Conservation (phyloP, 2,797 vertebrate species). For the Paramormyrops hopkinsi region DNA sequence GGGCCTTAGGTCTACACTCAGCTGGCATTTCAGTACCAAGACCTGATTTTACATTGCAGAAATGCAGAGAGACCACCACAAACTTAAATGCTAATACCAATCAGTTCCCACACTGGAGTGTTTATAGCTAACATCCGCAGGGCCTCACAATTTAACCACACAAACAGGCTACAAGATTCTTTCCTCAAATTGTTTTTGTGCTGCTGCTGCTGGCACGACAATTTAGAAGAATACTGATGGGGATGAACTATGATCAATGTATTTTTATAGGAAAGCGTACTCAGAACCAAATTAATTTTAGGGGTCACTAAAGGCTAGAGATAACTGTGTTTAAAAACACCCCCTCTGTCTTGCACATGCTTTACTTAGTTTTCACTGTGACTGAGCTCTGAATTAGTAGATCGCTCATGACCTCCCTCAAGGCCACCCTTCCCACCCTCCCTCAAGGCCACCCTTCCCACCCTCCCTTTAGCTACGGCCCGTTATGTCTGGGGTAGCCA, state of each 20-base stretch:
- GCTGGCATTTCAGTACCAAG: background rate
- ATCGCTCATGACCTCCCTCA: constrained; percentile 21
- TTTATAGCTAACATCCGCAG: background rate
- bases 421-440: constrained; percentile 13
- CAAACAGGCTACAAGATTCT: background rate
- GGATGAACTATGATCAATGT: constrained; percentile 26
- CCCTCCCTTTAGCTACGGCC: constrained; percentile 20
- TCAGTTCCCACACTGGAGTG: background rate
- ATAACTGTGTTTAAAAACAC: constrained; percentile 26
- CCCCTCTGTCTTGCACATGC: background rate
- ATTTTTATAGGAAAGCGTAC: background rate
- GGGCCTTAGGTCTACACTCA: background rate
- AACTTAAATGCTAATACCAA: background rate
- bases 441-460: constrained; percentile 2
- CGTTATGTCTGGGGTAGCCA: constrained; percentile 25
- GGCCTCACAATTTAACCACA: background rate
- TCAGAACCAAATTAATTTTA: constrained; percentile 12
- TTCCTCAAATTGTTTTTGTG: background rate
- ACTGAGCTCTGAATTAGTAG: constrained; percentile 45
- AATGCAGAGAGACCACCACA: background rate
- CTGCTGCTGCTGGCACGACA: background rate
- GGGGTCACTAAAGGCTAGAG: constrained; percentile 31
- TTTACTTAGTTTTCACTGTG: constrained; percentile 34
- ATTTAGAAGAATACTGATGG: background rate
- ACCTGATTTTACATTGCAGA: background rate